A percentile compares a stretch with the other conserved stretches of the same genome.
phyloP scores from a whole-genome alignment of 2,113 vertebrate genomes.

The Ochotona princeps region DNA sequence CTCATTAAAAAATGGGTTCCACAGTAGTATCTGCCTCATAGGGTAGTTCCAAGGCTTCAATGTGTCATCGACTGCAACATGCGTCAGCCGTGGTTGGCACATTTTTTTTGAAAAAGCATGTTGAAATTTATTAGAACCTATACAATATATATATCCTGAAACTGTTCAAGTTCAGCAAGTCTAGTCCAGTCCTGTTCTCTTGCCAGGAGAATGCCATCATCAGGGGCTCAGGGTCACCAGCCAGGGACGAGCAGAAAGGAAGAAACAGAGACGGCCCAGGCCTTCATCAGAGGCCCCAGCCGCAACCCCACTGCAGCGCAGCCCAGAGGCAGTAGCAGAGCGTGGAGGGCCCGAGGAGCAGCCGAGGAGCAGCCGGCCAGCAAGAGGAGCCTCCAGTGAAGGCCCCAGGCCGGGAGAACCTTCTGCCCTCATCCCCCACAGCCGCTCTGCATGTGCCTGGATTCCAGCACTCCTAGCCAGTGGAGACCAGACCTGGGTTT shows the following conservation, averaged over 20 bases:
- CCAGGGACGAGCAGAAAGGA: slow-evolving; percentile 22
- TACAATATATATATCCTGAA: slow-evolving; percentile 89
- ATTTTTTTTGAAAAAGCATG: slow-evolving; percentile 69
- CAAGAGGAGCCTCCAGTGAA: not conserved
- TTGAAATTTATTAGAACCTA: slow-evolving; percentile 87
- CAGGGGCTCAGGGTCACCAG: slow-evolving; percentile 81
- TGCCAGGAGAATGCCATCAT: slow-evolving; percentile 79
- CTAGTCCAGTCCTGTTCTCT: slow-evolving; percentile 86
- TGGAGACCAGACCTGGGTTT: slow-evolving; percentile 75
- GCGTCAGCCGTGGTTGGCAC: no score
- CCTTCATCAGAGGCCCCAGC: slow-evolving; percentile 37
- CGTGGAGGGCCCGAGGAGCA: slow-evolving; percentile 55
- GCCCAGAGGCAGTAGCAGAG: slow-evolving; percentile 19
- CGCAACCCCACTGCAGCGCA: slow-evolving; percentile 42
- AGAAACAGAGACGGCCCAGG: slow-evolving; percentile 57
- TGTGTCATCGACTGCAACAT: no score
- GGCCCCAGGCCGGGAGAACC: slow-evolving; percentile 32
- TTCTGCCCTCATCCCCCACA: slow-evolving; percentile 21
- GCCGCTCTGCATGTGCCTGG: slow-evolving; percentile 44
- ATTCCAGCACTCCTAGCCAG: slow-evolving; percentile 69
- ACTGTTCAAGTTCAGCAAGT: slow-evolving; percentile 86
- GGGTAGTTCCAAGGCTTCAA: no score
- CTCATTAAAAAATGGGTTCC: no score
- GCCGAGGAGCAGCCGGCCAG: not conserved
- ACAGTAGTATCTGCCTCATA: no score